phyloP scores from a whole-genome alignment of 2,113 vertebrate genomes.

The Cranoglanis bouderius region DNA sequence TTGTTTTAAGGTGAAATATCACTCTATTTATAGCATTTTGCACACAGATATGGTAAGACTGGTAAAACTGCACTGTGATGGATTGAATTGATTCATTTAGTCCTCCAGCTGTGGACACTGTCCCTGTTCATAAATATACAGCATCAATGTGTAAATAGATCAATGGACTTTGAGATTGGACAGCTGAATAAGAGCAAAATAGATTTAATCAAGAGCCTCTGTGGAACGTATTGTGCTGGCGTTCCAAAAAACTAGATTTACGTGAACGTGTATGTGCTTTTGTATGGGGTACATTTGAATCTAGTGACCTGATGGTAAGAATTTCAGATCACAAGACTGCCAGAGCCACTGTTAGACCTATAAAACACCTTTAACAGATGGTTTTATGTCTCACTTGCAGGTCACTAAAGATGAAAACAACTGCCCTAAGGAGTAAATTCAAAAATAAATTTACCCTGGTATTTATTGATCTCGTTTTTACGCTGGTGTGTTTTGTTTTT shows the following conservation, averaged over 20 bases:
- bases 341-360: background rate
- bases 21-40: background rate
- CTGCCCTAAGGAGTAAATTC: background rate
- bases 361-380: background rate
- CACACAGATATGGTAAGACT: background rate
- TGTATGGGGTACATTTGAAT: too few relatives aligned
- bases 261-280: too few relatives aligned
- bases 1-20: background rate
- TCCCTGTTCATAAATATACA: constrained; percentile 42
- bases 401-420: background rate
- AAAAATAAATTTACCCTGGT: background rate
- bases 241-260: background rate
- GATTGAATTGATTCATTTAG: constrained; percentile 42
- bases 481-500: background rate
- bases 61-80: constrained; percentile 35
- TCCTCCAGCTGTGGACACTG: background rate
- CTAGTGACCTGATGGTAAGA: background rate
- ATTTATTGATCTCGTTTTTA: background rate
- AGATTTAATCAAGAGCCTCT: background rate
- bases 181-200: constrained; percentile 3
- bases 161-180: constrained; percentile 25
- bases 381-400: background rate
- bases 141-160: constrained; percentile 24
- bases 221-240: background rate
- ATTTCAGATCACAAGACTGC: background rate